Evolutionary conservation across 2,113 vertebrate species (phyloP), one percentile per base, ranked within the genome.

Genomic region (Ailurus styani): DNA sequence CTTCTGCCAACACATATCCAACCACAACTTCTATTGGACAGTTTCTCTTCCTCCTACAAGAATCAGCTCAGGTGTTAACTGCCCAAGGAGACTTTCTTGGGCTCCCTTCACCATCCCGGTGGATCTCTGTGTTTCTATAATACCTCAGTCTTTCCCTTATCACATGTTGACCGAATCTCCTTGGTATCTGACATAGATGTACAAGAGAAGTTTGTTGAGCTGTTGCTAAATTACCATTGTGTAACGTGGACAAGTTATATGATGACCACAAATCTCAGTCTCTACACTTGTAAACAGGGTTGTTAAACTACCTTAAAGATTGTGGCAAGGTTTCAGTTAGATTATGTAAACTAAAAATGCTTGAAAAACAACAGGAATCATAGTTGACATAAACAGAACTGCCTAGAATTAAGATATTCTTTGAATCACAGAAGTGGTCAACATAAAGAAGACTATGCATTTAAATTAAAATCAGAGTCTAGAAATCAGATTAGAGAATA

Each of bases 31-130:
- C 54, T 11, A 0, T 1, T 45, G 54, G 34, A 47, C n/a, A 25
- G 40, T 45, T 29, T 70, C 31, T 64, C 11, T 29, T 79, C 31
- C 42, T 79, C 52, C 29, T 70, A 11, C 2, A 14, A 57, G 34
- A 47, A 7, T 45, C 60, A 50, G 3, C 15, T 83, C 42, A 23
- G 42, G 31, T 64, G n/a, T 1, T 5, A 27, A 34, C 12, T 70
- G 42, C 40, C 45, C 13, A 12, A 47, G 3, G 37, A 68, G 11
- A 1, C 55, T 45, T 45, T 9, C 60, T 31, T 5, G 47, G 7
- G 13, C 2, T 8, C 3, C 10, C 5, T 6, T 42, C 17, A 40
- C 1, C 3, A 11, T 12, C 23, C 15, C 34, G 12, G 18, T 0
- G 7, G 9, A 8, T 70, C n/a, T 45, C 57, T 15, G 23, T 17